Base-by-base conservation (phyloP, 2,888 invertebrate genomes). In the Eumerus sabulonum region DNA sequence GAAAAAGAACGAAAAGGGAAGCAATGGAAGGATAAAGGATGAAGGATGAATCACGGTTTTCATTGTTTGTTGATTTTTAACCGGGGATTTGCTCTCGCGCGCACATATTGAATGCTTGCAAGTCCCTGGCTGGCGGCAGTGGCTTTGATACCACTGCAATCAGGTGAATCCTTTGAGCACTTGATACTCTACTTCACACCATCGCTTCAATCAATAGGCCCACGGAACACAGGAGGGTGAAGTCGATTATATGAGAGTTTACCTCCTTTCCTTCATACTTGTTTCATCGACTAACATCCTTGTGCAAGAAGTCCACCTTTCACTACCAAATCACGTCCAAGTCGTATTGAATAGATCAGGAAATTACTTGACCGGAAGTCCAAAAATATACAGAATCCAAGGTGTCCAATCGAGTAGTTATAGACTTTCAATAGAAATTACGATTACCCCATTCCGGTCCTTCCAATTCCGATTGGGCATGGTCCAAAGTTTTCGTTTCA, bases 291-390 rank as follows among this genome's bases (percentile, higher is more conserved):
- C 27, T 27, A 7, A 27, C 2, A 27, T 27, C 27, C 27, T 27
- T 27, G 27, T 2, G 7, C 7, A 27, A 27, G 27, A 27, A 27
- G 7, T 27, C 27, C 7, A 7, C 3, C 27, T 2, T 7, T 4
- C 27, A 2, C 27, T 27, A 7, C 27, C 2, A 27, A 47, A 47
- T n/a, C 63, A 66, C 77, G 54, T 73, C 59, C 47, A 38, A 44
- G 14, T 12, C 44, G 47, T 47, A 44, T 35, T 76, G 66, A 76
- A 81, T 81, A 67, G 70, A 81, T 18, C 81, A 79, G 81, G 81
- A 81, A 81, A 81, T 81, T 76, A 76, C 51, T 67, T 81, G 76
- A 81, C 81, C 81, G 81, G 81, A 81, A 71, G 81, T 19, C 36
- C n/a, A 56, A 36, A 70, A 66, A 81, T 81, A 81, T 71, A 56